Evolutionary conservation across 2,888 invertebrate genomes (phyloP).

Genomic region (Mesorhabditis spiculigera): DNA sequence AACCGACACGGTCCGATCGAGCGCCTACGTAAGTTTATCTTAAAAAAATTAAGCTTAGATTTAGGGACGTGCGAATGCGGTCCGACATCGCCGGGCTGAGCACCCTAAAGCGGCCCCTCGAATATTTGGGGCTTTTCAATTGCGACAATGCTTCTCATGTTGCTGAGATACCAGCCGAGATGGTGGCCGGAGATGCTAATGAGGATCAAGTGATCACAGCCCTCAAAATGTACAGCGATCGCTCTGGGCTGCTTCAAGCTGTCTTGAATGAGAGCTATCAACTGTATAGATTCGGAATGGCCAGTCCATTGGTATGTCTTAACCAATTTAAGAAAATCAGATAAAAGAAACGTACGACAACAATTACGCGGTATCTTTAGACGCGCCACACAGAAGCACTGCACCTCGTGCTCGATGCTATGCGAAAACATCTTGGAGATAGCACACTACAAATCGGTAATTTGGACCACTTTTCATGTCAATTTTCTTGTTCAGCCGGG

Average conservation of each 20-base stretch:
- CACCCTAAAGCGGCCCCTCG: constrained; percentile 73
- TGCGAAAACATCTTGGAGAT: constrained; percentile 80
- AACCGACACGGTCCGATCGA: constrained; percentile 65
- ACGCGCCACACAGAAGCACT: constrained; percentile 50
- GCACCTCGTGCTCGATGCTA: constrained; percentile 76
- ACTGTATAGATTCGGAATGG: constrained; percentile 58
- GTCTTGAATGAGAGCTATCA: constrained; percentile 82
- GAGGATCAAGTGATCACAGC: constrained; percentile 77
- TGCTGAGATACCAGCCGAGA: constrained; percentile 79
- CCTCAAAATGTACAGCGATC: constrained; percentile 75
- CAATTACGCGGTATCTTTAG: constrained; percentile 14
- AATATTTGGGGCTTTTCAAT: constrained; percentile 86
- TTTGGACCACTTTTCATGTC: no score
- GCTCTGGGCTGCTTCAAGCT: constrained; percentile 76
- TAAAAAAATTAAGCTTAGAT: constrained; percentile 12
- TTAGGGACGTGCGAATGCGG: constrained; percentile 17
- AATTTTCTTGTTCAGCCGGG: constrained; percentile 19
- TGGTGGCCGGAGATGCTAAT: constrained; percentile 39
- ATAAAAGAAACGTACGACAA: neutral
- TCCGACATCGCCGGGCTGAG: constrained; percentile 81
- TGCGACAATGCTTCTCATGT: constrained; percentile 86
- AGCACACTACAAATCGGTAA: constrained; percentile 81
- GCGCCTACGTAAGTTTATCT: constrained; percentile 15
- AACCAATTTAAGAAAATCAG: neutral
- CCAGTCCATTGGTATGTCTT: constrained; percentile 29